Base-by-base conservation (phyloP, 2,797 vertebrate species). In the Phoebastria nigripes region DNA sequence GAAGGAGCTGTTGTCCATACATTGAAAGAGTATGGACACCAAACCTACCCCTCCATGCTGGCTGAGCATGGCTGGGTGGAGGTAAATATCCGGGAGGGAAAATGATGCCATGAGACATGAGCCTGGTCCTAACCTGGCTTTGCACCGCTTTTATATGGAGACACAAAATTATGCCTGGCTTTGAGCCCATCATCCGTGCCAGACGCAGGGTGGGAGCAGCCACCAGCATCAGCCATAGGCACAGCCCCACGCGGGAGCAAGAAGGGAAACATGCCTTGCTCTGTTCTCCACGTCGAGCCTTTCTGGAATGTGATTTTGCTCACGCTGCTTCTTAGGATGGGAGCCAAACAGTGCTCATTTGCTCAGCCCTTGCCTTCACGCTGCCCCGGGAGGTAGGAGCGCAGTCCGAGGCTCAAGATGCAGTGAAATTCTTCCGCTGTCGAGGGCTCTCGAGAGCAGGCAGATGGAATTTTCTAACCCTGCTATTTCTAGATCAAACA, bases 401-500 rank as follows among this genome's bases (percentile, higher is more conserved):
- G 0, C 1, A 1, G 39, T 15, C 52, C 4, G 3, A 35, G 49
- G 37, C 80, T 90, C 2, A 13, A 88, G 72, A 86, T 56, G 69
- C 59, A 63, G 76, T 1, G 11, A 51, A 92, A 94, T 94, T 94
- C 93, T 74, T 86, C 58, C 6, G 41, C 42, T 74, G 79, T 42
- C 2, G 31, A 95, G 94, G 82, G 96, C 91, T 89, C 96, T 94
- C 14, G 1, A 93, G 91, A 96, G 76, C 89, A 78, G 73, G 91
- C 91, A 67, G 93, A 96, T 94, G 96, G 96, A 97, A 97, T 96
- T 96, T 97, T 93, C 95, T 94, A 95, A 95, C 93, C 94, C 81
- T 96, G 95, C 95, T 97, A 94, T 97, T 96, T 97, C 81, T 82
- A 96, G 94, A 96, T 95, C 95, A 95, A 97, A 97, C 88, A 91